Base-by-base conservation (phyloP, 1,140 invertebrate species). In the Papilio dardanus region DNA sequence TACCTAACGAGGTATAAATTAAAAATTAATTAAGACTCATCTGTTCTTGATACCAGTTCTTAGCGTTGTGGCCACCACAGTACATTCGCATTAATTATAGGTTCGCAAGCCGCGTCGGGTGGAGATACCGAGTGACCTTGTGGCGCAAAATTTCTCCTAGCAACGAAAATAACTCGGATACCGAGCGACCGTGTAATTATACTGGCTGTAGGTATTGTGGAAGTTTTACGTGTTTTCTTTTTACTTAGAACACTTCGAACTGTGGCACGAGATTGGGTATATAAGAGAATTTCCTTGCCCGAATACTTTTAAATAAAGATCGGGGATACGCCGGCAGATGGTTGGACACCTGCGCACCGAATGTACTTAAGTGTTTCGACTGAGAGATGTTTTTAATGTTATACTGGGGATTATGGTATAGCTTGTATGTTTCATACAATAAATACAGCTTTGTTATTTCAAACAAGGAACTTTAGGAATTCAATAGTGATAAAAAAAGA, bases 131-230 rank as follows among this genome's bases (percentile, higher is more conserved):
- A 31, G 62, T 58, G 77, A 76, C 77, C 77, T 78, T 78, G 77
- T 42, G 37, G 35, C 74, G 46, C n/a, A 62, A 76, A 78, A 76
- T 78, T 78, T 78, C 77, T 76, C 67, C 74, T 76, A 75, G 71
- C 74, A 78, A 74, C 76, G 37, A 77, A 74, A 78, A 78, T 78
- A 78, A 76, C 74, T 78, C 74, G 58, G 75, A 78, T 78, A 78
- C 69, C 54, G 69, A 42, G 67, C 35, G 31, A 19, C 33, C 46
- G 35, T 69, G 40, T 71, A 50, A 71, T 71, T 71, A 71, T 31
- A 31, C 67, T n/a, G 67, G 19, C 69, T 40, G 31, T 69, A 14
- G 31, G 67, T 40, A 69, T 69, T 35, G 67, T 16, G 24, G 42
- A 71, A 71, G 21, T 71, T 71, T 71, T 71, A 71, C 69, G 37